These are phyloP conservation scores for Neolamprologus sp. DNA, from an alignment of 2,113 vertebrate genomes.

Conservation along the genomic window DNA sequence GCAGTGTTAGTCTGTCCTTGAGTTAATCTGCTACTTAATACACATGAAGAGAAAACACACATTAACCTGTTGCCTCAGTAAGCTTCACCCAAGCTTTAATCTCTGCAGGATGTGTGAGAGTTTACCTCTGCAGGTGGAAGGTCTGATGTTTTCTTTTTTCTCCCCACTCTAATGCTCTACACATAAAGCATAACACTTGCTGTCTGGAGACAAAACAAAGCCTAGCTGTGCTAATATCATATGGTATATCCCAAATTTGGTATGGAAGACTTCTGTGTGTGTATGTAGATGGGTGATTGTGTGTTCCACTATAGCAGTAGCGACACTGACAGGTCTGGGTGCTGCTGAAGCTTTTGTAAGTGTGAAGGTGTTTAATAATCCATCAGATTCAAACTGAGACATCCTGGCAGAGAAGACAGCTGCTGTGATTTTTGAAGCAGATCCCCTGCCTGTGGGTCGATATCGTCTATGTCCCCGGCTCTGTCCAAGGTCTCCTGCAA, in stretches of 20 bases:
- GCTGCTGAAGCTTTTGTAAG: background rate
- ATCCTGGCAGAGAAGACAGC: background rate
- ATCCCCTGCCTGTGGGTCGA: slow-evolving; percentile 9
- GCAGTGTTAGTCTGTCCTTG: background rate
- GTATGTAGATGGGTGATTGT: background rate
- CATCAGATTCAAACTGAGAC: background rate
- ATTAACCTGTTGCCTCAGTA: slow-evolving; percentile 8
- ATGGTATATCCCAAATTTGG: background rate
- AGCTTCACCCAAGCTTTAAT: background rate
- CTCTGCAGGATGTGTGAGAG: background rate
- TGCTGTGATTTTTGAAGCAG: background rate
- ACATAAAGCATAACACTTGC: background rate
- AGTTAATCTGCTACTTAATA: slow-evolving; percentile 40
- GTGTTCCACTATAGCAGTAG: background rate
- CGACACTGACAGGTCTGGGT: background rate
- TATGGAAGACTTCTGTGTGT: background rate
- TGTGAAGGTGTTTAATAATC: background rate
- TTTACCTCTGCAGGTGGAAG: background rate
- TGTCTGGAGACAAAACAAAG: background rate
- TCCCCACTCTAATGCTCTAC: background rate
- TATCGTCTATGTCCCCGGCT: background rate
- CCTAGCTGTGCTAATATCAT: background rate
- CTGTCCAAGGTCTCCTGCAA: background rate
- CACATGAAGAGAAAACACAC: background rate
- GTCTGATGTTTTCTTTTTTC: background rate